Percentiles rank a stretch among this genome's conserved stretches.
Conservation (phyloP, 1,140 invertebrate genomes). For the Olivierus martensii region DNA sequence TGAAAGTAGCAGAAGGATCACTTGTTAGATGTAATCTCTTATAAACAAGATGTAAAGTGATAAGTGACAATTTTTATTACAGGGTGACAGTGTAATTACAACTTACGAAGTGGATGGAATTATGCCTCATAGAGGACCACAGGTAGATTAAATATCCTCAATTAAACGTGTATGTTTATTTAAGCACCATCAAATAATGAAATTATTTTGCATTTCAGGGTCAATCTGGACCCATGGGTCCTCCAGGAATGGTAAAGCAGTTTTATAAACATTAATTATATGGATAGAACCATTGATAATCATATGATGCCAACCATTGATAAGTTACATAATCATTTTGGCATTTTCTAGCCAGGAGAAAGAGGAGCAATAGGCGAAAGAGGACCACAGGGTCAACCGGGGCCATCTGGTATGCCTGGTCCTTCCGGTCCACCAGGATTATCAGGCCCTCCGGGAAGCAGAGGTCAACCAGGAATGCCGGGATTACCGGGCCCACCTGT, state of each 20-base stretch:
- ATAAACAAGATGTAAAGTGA: too few species aligned
- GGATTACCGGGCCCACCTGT: constrained; percentile 19
- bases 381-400: constrained; percentile 24
- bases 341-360: constrained; percentile 9
- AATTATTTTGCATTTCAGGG: constrained; percentile 4
- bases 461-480: constrained; percentile 17
- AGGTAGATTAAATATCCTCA: neutral
- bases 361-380: constrained; percentile 11
- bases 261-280: too few species aligned
- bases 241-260: constrained; percentile 11
- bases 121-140: constrained; percentile 7
- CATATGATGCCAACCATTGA: too few species aligned
- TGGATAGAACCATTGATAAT: too few species aligned
- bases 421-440: constrained; percentile 11
- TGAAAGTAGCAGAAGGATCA: too few species aligned
- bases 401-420: constrained; percentile 13
- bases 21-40: too few species aligned
- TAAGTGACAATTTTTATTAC: neutral
- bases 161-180: too few species aligned
- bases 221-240: constrained; percentile 3
- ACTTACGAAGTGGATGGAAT: constrained; percentile 13
- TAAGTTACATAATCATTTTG: too few species aligned
- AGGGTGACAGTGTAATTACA: constrained; percentile 11
- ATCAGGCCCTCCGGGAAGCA: constrained; percentile 10
- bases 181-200: neutral